Conservation (phyloP, 1,140 invertebrate species). For the Nasonia giraulti region DNA sequence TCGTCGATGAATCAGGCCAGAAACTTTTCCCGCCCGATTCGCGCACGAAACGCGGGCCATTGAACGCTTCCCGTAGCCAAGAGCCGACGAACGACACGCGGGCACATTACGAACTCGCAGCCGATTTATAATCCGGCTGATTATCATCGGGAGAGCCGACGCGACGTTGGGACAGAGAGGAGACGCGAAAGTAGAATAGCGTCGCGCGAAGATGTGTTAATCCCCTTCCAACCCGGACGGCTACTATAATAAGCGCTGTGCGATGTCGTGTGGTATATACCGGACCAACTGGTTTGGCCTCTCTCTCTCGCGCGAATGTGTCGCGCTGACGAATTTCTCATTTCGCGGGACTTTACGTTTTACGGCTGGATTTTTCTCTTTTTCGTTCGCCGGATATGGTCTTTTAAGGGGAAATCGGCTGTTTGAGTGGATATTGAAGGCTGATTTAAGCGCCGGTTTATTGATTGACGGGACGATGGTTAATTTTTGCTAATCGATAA, state of each 20-base stretch:
- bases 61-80: too few species aligned
- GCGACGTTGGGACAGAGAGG: neutral
- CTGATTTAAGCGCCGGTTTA: neutral
- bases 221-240: neutral
- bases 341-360: neutral
- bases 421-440: too few species aligned
- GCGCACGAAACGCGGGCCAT: too few species aligned
- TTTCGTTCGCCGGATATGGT: too few species aligned
- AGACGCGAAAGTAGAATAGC: neutral
- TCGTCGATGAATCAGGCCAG: neutral
- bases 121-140: conserved; percentile 1
- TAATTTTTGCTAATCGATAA: neutral
- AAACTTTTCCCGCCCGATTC: neutral
- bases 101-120: too few species aligned
- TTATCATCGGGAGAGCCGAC: neutral
- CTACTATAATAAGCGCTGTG: neutral
- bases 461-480: neutral
- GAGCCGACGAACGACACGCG: neutral
- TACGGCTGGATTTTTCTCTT: neutral
- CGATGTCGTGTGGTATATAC: neutral
- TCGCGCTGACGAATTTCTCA: conserved; percentile 15
- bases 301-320: neutral
- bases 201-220: neutral
- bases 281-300: conserved; percentile 17
- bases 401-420: too few species aligned